These are phyloP conservation scores for Pseudocheirus occidentalis DNA, from an alignment of 2,797 vertebrate genomes.

Conservation along the genomic window DNA sequence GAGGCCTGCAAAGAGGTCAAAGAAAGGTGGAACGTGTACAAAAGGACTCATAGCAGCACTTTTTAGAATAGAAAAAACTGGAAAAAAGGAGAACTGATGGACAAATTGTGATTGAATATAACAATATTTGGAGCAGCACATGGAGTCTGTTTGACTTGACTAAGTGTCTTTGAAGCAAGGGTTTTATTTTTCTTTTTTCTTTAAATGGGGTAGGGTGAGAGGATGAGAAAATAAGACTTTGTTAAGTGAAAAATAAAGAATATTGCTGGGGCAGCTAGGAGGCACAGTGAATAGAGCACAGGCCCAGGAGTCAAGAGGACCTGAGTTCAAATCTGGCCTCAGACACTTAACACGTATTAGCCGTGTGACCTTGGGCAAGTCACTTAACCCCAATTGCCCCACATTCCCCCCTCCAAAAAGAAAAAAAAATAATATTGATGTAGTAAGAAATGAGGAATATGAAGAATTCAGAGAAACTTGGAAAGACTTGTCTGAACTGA, in stretches of 20 bases:
- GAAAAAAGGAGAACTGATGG: not conserved
- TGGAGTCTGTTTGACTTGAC: not conserved
- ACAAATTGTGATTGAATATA: not conserved
- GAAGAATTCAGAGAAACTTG: not conserved
- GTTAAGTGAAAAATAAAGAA: not conserved
- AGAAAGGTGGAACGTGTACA: not conserved
- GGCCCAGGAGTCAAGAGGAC: too few relatives aligned
- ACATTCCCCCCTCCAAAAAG: too few relatives aligned
- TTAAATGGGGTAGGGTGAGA: not conserved
- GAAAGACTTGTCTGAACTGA: not conserved
- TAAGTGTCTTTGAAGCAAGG: not conserved
- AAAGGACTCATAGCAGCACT: not conserved
- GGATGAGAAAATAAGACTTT: not conserved
- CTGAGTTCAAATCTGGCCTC: too few relatives aligned
- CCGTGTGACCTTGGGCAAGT: too few relatives aligned
- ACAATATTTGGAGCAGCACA: not conserved
- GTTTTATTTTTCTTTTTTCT: not conserved
- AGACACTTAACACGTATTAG: too few relatives aligned
- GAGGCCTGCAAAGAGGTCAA: not conserved
- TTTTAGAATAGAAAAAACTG: not conserved
- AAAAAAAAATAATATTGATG: not conserved
- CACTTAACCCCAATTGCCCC: too few relatives aligned
- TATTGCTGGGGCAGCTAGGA: not conserved
- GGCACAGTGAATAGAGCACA: too few relatives aligned
- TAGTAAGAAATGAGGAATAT: not conserved